Evolutionary conservation across 2,113 vertebrate genomes (phyloP).

Genomic region (Tetrao urogallus): DNA sequence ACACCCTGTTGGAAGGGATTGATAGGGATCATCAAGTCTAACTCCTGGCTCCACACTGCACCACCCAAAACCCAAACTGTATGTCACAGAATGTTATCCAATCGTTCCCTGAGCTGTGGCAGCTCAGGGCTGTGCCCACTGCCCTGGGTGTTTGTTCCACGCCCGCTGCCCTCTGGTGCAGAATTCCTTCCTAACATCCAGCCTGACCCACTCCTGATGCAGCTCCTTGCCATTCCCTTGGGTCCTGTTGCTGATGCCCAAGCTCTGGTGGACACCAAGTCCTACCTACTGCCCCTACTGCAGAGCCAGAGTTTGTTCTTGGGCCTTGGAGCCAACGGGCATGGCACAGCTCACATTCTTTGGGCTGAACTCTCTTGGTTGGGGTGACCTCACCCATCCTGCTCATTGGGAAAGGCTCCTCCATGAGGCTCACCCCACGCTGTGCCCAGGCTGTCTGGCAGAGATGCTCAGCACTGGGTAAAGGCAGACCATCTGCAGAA

Average conservation of each 20-base stretch:
- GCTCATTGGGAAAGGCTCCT: not conserved
- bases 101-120: not conserved
- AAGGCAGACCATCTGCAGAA: not conserved
- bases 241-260: not conserved
- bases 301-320: not conserved
- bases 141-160: not conserved
- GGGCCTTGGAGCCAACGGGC: not conserved
- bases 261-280: accelerated
- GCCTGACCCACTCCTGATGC: not conserved
- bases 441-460: not conserved
- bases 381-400: not conserved
- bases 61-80: not conserved
- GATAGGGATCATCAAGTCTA: not conserved
- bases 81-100: not conserved
- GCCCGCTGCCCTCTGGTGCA: not conserved
- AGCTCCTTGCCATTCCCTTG: not conserved
- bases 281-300: accelerated
- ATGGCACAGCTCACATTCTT: not conserved
- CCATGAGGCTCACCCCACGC: not conserved
- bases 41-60: too few species aligned
- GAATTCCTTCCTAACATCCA: not conserved
- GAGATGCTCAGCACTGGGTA: not conserved
- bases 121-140: not conserved
- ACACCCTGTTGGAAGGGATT: not conserved
- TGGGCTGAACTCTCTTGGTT: not conserved